These are phyloP conservation scores for Corydoras maculifer DNA, from an alignment of 2,113 vertebrate species.

Conservation along the genomic window DNA sequence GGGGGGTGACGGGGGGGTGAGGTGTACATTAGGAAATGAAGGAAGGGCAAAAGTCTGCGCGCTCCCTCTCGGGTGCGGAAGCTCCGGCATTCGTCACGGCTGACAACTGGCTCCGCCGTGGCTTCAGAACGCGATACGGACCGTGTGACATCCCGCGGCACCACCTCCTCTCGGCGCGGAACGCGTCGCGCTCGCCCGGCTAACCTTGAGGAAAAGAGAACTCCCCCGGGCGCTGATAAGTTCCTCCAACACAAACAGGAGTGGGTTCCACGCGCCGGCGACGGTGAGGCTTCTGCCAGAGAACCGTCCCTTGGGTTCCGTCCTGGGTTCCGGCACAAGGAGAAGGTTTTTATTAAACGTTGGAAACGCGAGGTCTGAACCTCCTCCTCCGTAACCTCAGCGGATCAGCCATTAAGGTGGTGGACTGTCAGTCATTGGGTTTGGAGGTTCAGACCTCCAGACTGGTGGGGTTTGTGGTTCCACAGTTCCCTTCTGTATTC, in stretches of 20 bases:
- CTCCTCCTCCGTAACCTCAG: too few species aligned
- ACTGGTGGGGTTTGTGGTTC: too few species aligned
- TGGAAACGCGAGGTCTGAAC: too few species aligned
- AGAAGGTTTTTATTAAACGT: too few species aligned
- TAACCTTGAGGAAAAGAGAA: constrained; percentile 22
- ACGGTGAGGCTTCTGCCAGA: not conserved
- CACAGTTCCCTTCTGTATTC: too few species aligned
- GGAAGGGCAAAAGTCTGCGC: constrained; percentile 47
- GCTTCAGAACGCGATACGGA: constrained; percentile 32
- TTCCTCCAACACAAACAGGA: constrained; percentile 32
- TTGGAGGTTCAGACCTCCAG: too few species aligned
- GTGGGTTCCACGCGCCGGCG: constrained; percentile 2
- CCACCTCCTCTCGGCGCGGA: constrained; percentile 6
- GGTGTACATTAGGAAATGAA: constrained; percentile 24
- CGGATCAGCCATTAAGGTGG: too few species aligned
- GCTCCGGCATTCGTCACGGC: constrained; percentile 39
- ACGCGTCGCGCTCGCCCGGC: not conserved
- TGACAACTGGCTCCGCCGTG: constrained; percentile 36
- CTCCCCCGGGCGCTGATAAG: constrained; percentile 17
- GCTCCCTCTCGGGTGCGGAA: constrained; percentile 40
- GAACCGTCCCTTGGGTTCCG: too few species aligned
- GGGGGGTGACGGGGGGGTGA: constrained; percentile 20
- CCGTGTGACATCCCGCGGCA: constrained; percentile 31
- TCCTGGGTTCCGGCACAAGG: too few species aligned
- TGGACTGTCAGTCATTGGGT: too few species aligned